Base-by-base conservation (phyloP, 2,797 vertebrate species). In the Erpetoichthys calabaricus region DNA sequence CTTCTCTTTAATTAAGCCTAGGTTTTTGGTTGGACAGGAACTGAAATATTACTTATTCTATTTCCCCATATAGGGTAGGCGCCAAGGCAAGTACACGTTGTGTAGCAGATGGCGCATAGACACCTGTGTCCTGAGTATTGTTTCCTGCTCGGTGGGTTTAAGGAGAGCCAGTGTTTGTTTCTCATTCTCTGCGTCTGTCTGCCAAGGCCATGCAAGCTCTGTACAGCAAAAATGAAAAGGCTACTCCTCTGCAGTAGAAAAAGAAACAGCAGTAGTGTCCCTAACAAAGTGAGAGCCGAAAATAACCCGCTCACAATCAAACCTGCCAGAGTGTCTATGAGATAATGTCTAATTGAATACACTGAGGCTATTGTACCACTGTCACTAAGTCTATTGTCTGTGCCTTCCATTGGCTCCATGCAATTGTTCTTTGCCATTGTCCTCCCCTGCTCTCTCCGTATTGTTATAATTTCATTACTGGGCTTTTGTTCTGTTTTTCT, bases 281-380 rank as follows among this genome's bases (percentile, higher is more conserved):
- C 77, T 89, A 89, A 97, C 91, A 98, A 96, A 97, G 88, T 89
- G 84, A 75, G 84, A 86, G 86, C 92, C 96, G 91, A 95, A 89
- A 95, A 97, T 94, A 96, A 91, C 89, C 86, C 81, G 85, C 62
- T 72, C 84, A 89, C 79, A 89, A 89, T 89, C 84, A 79, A 83
- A 92, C 89, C 92, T 93, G 92, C 91, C 92, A 96, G 87, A 91
- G 90, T 86, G 90, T 91, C 90, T 92, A 94, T 97, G 92, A 97
- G 94, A 97, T 97, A 98, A 93, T 92, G 93, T 97, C 93, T 97
- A 88, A 93, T 89, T 80, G 86, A 89, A 91, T 93, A 97, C 92
- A 96, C 83, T 85, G 88, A 85, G 73, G 82, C 83, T 88, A 97
- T 98, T 98, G 93, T 98, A 82, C 84, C 85, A 86, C 92, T 97